phyloP scores from a whole-genome alignment of 2,888 invertebrate species.

The Perithous albicinctus region DNA sequence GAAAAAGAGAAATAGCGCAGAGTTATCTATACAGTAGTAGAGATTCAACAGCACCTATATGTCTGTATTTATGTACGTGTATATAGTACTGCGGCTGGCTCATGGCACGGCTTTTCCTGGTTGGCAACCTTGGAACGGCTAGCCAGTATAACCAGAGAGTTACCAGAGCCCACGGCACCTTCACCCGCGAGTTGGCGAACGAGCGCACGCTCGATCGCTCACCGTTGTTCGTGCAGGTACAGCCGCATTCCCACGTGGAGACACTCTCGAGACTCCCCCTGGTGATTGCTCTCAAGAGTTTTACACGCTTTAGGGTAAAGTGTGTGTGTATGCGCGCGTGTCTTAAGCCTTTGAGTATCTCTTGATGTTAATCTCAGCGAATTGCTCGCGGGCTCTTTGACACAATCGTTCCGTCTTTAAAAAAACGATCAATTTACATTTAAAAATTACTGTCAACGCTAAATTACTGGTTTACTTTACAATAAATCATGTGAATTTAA shows the following conservation, averaged over 20 bases:
- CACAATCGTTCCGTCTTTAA: constrained; percentile 26
- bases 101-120: constrained; percentile 61
- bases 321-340: constrained; percentile 6
- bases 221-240: constrained; percentile 53
- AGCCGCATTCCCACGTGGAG: constrained; percentile 69
- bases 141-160: constrained; percentile 51
- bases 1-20: constrained; percentile 28
- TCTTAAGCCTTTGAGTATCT: not conserved
- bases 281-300: constrained; percentile 26
- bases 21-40: constrained; percentile 56
- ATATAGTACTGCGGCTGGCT: not conserved
- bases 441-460: too few species aligned
- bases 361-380: constrained; percentile 47
- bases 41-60: constrained; percentile 29
- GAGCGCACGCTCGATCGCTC: constrained; percentile 54
- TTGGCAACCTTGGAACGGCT: constrained; percentile 67
- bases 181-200: constrained; percentile 48
- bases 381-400: constrained; percentile 28
- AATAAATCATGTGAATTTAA: too few species aligned
- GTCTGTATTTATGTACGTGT: not conserved
- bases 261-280: constrained; percentile 57
- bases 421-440: too few species aligned
- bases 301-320: constrained; percentile 9
- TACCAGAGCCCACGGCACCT: constrained; percentile 45
- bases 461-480: too few species aligned